Evolutionary conservation across 2,113 vertebrate genomes (phyloP), one percentile per base, ranked within the genome.

Genomic region (Ptilorrhoa leucosticta): DNA sequence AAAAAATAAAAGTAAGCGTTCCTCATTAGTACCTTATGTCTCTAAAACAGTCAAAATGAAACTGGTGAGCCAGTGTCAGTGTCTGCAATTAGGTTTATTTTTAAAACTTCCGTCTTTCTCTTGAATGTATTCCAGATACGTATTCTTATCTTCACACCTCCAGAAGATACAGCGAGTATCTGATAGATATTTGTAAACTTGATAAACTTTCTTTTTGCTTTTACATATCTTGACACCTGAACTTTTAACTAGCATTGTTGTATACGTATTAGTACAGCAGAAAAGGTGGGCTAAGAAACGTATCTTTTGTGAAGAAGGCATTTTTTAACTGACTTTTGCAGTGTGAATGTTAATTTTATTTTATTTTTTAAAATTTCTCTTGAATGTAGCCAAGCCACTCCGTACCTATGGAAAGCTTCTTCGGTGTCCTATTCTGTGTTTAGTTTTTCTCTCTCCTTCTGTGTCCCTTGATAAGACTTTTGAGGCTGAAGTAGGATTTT

Each of bases 261-360:
- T 61, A 13, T 44, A 21, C 0, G 0, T 40, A 6, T 14, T 9
- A 44, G 10, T 63, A 24, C 20, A 61, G 47, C 1, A 2, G 73
- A 69, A 79, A 50, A 14, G 26, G 16, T 22, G 23, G 40, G 7
- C 15, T 57, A 66, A 86, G 54, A 80, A 85, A 53, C 14, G 18
- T 7, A 14, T 45, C 7, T 39, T 81, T 50, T 66, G 3, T 61
- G 33, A 71, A 72, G 28, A 71, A 64, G 60, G 22, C 7, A 7
- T 23, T 50, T 82, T 76, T 65, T 5, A 48, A 65, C 28, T 65
- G 66, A n/a, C 11, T 90, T 79, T 37, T 42, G 47, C 45, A 31
- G 2, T 19, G 9, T 65, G 42, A 61, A 13, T 89, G 23, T 57
- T 79, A 7, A 7, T 40, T 51, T 31, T 7, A 15, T 11, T 12